Conservation (phyloP, 92 coral and sea anemone species). For the Paragorgia papillata region DNA sequence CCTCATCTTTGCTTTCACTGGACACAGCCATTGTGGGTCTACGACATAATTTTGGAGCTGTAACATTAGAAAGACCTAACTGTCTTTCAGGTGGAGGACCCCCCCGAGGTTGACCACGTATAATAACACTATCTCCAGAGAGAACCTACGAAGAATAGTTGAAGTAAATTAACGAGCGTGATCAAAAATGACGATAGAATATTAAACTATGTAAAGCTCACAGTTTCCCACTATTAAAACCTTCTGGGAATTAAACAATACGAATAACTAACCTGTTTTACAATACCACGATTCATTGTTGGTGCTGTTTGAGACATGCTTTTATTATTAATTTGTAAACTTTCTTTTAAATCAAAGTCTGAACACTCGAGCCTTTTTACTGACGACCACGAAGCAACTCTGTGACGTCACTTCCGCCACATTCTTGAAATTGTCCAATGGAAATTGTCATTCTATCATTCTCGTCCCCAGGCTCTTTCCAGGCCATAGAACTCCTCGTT, state of each 20-base stretch:
- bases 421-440: too few species aligned
- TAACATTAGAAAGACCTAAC: constrained; percentile 86
- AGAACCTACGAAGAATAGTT: constrained; percentile 67
- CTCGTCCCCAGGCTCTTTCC: too few species aligned
- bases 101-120: constrained; percentile 98
- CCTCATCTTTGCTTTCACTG: constrained; percentile 92
- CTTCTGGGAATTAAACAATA: neutral
- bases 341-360: neutral
- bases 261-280: constrained; percentile 76
- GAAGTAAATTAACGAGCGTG: neutral
- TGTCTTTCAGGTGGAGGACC: constrained; percentile 99
- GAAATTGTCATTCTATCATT: too few species aligned
- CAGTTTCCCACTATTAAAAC: neutral
- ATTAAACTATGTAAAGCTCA: neutral
- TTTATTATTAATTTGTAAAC: neutral
- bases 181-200: neutral
- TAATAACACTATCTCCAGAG: constrained; percentile 92
- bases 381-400: neutral
- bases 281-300: constrained; percentile 92
- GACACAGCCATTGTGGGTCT: constrained; percentile 85
- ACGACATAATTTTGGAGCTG: constrained; percentile 94
- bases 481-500: too few species aligned
- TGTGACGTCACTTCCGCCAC: too few species aligned
- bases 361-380: neutral
- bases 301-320: constrained; percentile 88